A percentile compares a stretch with the other conserved stretches of the same genome.
These are phyloP conservation scores for Dasyornis broadbenti DNA, from an alignment of 2,113 vertebrate species.

Conservation along the genomic window DNA sequence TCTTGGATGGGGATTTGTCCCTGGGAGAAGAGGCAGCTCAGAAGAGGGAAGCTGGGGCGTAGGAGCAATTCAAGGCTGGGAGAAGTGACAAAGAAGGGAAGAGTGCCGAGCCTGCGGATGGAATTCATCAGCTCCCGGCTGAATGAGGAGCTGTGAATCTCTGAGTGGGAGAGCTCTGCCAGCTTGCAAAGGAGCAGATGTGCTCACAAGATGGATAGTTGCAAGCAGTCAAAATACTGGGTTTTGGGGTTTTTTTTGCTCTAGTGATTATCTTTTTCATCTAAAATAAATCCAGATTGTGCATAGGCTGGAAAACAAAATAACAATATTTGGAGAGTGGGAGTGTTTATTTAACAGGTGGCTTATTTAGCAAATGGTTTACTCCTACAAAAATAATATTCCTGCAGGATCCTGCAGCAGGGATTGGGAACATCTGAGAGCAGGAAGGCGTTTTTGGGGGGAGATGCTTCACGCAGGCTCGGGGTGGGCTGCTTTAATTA, in stretches of 20 bases:
- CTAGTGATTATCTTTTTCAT: constrained; percentile 29
- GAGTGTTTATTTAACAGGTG: constrained; percentile 57
- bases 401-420: neutral
- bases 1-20: accelerated
- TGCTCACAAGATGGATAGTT: constrained; percentile 40
- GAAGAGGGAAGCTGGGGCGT: neutral
- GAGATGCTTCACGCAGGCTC: neutral
- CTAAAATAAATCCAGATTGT: constrained; percentile 59
- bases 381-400: neutral
- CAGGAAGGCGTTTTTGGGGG: neutral
- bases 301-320: constrained; percentile 41
- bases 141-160: neutral
- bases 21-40: neutral
- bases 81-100: neutral
- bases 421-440: neutral
- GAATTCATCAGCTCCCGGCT: neutral
- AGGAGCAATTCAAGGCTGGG: neutral
- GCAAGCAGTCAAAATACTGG: constrained; percentile 34
- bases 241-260: neutral
- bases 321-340: constrained; percentile 42
- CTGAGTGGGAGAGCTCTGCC: neutral
- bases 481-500: neutral
- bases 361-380: constrained; percentile 27
- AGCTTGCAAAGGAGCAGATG: constrained; percentile 46
- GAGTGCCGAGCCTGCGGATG: neutral